Evolutionary conservation across 2,797 vertebrate species (phyloP), one percentile per base, ranked within the genome.

Genomic region (Pseudochromis fuscus): DNA sequence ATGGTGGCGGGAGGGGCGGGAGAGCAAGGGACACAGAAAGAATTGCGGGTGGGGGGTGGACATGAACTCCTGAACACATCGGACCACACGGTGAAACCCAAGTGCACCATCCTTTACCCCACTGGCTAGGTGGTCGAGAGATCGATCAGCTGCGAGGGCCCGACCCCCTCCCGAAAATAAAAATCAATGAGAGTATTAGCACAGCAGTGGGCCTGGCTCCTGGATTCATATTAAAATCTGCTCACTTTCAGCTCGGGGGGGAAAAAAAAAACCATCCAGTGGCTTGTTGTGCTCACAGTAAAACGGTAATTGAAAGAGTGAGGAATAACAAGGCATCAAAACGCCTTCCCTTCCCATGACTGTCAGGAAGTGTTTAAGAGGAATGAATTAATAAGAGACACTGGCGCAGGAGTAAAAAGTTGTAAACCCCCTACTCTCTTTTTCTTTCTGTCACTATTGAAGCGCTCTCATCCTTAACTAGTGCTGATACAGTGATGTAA

Each of bases 221-320:
- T 78, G n/a, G n/a, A n/a, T n/a, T n/a, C n/a, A 51, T 23, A 56
- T 77, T 81, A 72, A 72, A 84, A 86, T 52, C 62, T 57, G 55
- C 72, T 71, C 42, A 55, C 52, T 59, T 73, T 75, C 55, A 67
- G n/a, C 55, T 45, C 51, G 7, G 10, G 25, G 28, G 30, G 12
- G 13, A 16, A 50, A 59, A 24, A 49, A 67, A 12, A n/a, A 60
- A 56, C 24, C 38, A 67, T 42, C 16, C 9, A 0, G 31, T 21
- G 63, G 65, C 57, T 72, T 73, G 78, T 72, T 59, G 45, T 79
- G 62, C 66, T 60, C 7, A 3, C 8, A 1, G 62, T 35, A 64
- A n/a, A n/a, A 67, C 48, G 7, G 53, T 80, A 89, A 86, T 88
- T 84, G 75, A 87, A 76, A 82, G 78, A 72, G 66, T 53, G 79